Conservation (phyloP, 2,888 invertebrate genomes). For the Amphimallon solstitiale region DNA sequence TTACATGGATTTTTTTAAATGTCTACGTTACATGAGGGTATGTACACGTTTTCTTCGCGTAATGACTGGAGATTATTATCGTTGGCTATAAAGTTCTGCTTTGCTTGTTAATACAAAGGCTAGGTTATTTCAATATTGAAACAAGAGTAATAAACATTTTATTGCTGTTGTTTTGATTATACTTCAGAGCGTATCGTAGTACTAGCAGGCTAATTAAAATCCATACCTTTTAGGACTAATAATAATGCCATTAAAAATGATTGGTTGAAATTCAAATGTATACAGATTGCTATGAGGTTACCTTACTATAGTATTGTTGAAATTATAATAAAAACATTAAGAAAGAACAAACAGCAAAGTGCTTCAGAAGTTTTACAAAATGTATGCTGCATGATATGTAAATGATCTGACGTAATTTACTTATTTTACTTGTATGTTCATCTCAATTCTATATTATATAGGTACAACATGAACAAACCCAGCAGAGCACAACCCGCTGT, state of each 20-base stretch:
- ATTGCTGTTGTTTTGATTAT: constrained; percentile 27
- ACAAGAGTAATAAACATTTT: constrained; percentile 29
- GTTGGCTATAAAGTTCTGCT: constrained; percentile 9
- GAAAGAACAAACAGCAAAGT: too few species aligned
- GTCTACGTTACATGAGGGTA: constrained; percentile 1
- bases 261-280: not conserved
- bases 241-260: not conserved
- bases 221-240: too few species aligned
- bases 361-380: too few species aligned
- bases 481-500: not conserved
- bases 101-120: constrained; percentile 31
- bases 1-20: constrained; percentile 15
- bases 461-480: too few species aligned
- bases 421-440: too few species aligned
- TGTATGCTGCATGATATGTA: too few species aligned
- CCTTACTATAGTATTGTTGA: too few species aligned
- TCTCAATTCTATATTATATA: too few species aligned
- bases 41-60: constrained; percentile 8
- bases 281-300: not conserved
- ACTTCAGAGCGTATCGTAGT: not conserved
- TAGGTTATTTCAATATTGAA: constrained; percentile 22
- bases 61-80: constrained; percentile 27
- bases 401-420: too few species aligned
- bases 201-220: too few species aligned
- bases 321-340: too few species aligned